phyloP scores from a whole-genome alignment of 2,888 invertebrate species.

The Aporophyla nigra region DNA sequence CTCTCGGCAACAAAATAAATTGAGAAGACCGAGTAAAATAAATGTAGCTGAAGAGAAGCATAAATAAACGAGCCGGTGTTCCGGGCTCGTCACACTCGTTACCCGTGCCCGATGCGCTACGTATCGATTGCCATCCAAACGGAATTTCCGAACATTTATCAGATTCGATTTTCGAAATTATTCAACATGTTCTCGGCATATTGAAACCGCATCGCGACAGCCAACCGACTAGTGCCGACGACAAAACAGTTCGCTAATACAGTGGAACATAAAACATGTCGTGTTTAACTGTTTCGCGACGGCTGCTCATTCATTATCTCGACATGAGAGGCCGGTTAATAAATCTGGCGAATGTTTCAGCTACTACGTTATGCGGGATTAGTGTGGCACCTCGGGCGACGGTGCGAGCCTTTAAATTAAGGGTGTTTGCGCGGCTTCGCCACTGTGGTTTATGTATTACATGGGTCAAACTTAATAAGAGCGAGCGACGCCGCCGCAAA shows the following conservation, averaged over 20 bases:
- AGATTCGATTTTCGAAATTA: slow-evolving; percentile 62
- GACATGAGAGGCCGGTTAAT: slow-evolving; percentile 72
- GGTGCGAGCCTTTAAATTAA: slow-evolving; percentile 75
- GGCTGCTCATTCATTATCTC: slow-evolving; percentile 72
- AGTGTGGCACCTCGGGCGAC: slow-evolving; percentile 70
- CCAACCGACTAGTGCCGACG: slow-evolving; percentile 38
- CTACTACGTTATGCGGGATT: slow-evolving; percentile 79
- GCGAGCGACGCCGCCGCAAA: slow-evolving; percentile 64
- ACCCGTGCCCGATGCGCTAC: slow-evolving; percentile 47
- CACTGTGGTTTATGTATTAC: slow-evolving; percentile 75
- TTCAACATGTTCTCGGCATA: slow-evolving; percentile 60
- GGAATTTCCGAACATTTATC: slow-evolving; percentile 71
- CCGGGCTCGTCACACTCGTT: slow-evolving; percentile 65
- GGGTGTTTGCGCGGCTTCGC: slow-evolving; percentile 72
- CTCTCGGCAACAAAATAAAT: slow-evolving; percentile 83
- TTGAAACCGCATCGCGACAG: slow-evolving; percentile 61
- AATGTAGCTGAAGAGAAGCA: slow-evolving; percentile 73
- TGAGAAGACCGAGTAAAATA: slow-evolving; percentile 80
- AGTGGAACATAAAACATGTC: slow-evolving; percentile 55
- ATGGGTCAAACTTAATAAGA: slow-evolving; percentile 80
- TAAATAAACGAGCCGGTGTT: slow-evolving; percentile 71
- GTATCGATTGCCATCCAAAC: slow-evolving; percentile 61
- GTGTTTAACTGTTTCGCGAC: slow-evolving; percentile 47
- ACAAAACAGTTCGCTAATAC: slow-evolving; percentile 24
- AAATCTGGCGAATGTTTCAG: slow-evolving; percentile 76